Percentiles rank a stretch among this genome's conserved stretches.
phyloP scores from a whole-genome alignment of 1,140 invertebrate genomes.

The Cheumatopsyche charites region DNA sequence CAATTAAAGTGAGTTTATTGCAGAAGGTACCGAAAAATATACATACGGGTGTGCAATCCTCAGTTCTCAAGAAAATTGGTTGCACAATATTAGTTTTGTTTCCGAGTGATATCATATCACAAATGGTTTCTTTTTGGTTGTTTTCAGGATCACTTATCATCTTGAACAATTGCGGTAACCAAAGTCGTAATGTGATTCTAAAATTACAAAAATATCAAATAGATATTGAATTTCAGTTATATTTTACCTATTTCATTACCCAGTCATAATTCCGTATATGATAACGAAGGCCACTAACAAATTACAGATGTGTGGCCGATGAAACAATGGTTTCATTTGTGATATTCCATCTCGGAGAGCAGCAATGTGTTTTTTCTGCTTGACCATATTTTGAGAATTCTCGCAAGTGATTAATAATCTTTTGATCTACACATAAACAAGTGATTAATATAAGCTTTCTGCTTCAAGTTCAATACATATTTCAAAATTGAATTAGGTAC shows the following conservation, averaged over 20 bases:
- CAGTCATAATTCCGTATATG: conserved; percentile 33
- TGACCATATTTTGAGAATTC: too few relatives aligned
- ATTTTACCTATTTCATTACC: conserved; percentile 31
- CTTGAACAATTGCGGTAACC: conserved; percentile 45
- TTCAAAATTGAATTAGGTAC: too few relatives aligned
- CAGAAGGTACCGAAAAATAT: neutral
- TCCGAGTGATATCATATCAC: conserved; percentile 40
- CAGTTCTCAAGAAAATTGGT: conserved; percentile 1
- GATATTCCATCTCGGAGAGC: too few relatives aligned
- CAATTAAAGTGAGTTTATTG: neutral
- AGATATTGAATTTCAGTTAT: neutral
- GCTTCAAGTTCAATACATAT: too few relatives aligned
- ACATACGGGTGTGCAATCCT: conserved; percentile 33
- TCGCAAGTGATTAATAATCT: too few relatives aligned
- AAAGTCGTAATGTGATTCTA: conserved; percentile 38
- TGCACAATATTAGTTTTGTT: conserved; percentile 28
- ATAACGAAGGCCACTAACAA: conserved; percentile 22
- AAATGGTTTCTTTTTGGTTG: conserved; percentile 14
- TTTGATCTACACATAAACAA: too few relatives aligned
- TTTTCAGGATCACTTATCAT: conserved; percentile 40
- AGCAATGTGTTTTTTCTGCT: too few relatives aligned
- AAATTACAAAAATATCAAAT: conserved; percentile 1
- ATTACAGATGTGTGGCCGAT: too few relatives aligned
- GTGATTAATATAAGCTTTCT: too few relatives aligned
- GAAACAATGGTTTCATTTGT: too few relatives aligned